Conservation (phyloP, 1,140 invertebrate species). For the Drosophila prosaltans region DNA sequence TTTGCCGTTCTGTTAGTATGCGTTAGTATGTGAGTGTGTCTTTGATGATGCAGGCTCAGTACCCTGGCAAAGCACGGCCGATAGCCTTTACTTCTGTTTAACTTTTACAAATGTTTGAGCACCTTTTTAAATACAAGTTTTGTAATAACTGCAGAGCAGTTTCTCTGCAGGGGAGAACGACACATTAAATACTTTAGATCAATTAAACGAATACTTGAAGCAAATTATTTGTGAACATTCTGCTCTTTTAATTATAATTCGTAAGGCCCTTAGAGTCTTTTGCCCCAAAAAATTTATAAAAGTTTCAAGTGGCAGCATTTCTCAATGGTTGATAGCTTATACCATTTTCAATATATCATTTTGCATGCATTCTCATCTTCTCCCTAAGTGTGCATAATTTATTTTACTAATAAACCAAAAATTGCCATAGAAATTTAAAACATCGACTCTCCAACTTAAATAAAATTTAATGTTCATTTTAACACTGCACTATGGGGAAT, state of each 20-base stretch:
- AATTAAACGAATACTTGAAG: conserved; percentile 9
- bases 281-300: neutral
- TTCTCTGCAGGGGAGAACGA: too few relatives aligned
- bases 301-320: conserved; percentile 34
- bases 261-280: neutral
- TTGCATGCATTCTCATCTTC: neutral
- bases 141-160: neutral
- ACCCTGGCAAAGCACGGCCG: conserved; percentile 34
- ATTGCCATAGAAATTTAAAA: conserved; percentile 38
- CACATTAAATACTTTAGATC: neutral
- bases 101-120: conserved; percentile 45
- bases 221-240: conserved; percentile 1
- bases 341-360: conserved; percentile 35
- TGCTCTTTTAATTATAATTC: neutral
- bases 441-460: conserved; percentile 19
- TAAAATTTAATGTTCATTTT: conserved; percentile 78
- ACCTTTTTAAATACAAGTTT: neutral
- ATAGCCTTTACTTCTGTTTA: conserved; percentile 50
- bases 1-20: conserved; percentile 4
- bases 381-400: conserved; percentile 55
- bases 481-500: conserved; percentile 36
- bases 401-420: conserved; percentile 22
- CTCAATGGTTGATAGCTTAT: conserved; percentile 66
- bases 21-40: neutral
- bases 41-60: conserved; percentile 26